These are phyloP conservation scores for Crotalus viridis DNA, from an alignment of 2,113 vertebrate genomes.

Conservation along the genomic window DNA sequence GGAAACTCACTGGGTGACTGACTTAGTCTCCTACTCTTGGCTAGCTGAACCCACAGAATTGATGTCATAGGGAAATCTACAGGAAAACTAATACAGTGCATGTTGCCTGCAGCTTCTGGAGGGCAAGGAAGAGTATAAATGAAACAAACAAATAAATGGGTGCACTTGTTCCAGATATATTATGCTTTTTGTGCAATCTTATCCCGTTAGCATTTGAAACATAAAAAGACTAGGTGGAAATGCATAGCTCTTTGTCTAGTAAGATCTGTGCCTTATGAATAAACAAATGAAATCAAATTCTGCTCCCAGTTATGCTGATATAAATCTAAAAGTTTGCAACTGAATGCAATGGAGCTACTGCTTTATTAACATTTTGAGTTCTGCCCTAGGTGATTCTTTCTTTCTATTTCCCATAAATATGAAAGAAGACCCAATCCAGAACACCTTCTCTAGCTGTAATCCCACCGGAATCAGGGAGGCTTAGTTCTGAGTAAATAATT, in stretches of 20 bases:
- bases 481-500: not conserved
- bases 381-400: not conserved
- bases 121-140: not conserved
- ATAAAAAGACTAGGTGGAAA: not conserved
- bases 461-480: not conserved
- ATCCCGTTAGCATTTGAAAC: not conserved
- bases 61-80: not conserved
- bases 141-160: not conserved
- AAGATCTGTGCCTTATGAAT: constrained; percentile 18
- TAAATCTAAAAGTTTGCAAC: not conserved
- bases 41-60: not conserved
- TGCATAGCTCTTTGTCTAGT: not conserved
- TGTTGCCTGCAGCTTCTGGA: not conserved
- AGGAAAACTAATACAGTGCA: not conserved
- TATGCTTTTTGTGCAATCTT: not conserved
- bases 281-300: constrained; percentile 6
- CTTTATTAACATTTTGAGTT: not conserved
- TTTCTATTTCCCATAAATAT: not conserved
- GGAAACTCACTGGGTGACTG: not conserved
- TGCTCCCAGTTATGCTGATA: not conserved
- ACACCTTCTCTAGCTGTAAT: not conserved
- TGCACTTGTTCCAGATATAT: not conserved
- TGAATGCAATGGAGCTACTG: not conserved
- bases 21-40: not conserved
- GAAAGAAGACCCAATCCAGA: not conserved